Evolutionary conservation across 2,797 vertebrate species (phyloP), one percentile per base, ranked within the genome.

Genomic region (Mormyrops boulengeri): DNA sequence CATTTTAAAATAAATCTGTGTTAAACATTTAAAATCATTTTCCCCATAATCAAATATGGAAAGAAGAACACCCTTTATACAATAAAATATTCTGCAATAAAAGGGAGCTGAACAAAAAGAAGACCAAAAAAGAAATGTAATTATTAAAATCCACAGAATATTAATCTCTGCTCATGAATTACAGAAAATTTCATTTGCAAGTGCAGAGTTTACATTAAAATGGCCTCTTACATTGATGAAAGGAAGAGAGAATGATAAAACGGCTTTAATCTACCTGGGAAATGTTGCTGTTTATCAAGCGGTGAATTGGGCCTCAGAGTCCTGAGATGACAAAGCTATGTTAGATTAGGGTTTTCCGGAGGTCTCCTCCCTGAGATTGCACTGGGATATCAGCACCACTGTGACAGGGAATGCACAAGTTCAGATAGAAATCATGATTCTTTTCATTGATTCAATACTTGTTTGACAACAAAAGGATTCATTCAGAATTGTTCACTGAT

Each of bases 121-220:
- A 44, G n/a, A 80, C 0, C 38, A 80, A 80, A n/a, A 19, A 38
- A 38, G 34, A 80, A 41, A 49, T 49, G 44, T 22, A 84, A 8
- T 84, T 84, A 49, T 84, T 84, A 19, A 9, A 84, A 84, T 44
- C 38, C 80, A 49, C 7, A 49, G 41, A 44, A 84, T 84, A 84
- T 84, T 49, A 44, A 49, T 84, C 44, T 47, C 41, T n/a, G 80
- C 80, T 49, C 44, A 84, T 44, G 80, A 84, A 47, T 49, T 49
- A 8, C 80, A 84, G 38, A 84, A 47, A 84, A 82, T 44, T 82
- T 49, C 2, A 82, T 49, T 82, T 82, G 41, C 38, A 82, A 47
- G n/a, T 82, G 77, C 34, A 44, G 44, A 84, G 19, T 84, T 84
- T 44, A 84, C 41, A n/a, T 84, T 84, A 84, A 49, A 84, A 84